A percentile compares a stretch with the other conserved stretches of the same genome.
phyloP scores from a whole-genome alignment of 2,113 vertebrate species.

The Halcyon malimbica region DNA sequence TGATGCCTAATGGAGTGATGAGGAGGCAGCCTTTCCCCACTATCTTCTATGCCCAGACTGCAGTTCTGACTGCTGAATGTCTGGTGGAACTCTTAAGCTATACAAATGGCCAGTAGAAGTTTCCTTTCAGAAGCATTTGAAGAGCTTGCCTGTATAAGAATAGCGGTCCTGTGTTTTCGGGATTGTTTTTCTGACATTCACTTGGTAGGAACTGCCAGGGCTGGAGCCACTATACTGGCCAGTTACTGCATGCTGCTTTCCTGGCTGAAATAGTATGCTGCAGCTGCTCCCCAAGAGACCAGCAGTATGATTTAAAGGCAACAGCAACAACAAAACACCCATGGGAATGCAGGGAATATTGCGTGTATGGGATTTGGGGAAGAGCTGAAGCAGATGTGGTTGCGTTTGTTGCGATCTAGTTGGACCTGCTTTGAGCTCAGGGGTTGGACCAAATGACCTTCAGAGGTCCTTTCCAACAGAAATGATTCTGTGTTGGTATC shows the following conservation, averaged over 20 bases:
- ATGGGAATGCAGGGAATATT: not conserved
- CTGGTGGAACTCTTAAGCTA: not conserved
- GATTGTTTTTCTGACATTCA: not conserved
- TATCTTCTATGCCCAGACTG: not conserved
- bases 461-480: conserved; percentile 22
- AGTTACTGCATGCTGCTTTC: not conserved
- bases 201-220: not conserved
- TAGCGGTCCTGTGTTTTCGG: accelerated
- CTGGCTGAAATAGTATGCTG: conserved; percentile 25
- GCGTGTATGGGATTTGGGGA: not conserved
- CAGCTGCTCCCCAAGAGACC: conserved; percentile 46
- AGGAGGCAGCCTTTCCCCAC: not conserved
- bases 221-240: not conserved
- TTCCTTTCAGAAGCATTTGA: not conserved
- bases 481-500: not conserved
- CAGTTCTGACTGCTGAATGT: not conserved
- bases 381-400: not conserved
- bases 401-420: not conserved
- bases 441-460: conserved; percentile 29
- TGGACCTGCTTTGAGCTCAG: not conserved
- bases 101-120: not conserved
- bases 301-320: conserved; percentile 40
- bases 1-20: not conserved
- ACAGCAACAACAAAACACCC: conserved; percentile 6
- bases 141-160: not conserved